phyloP scores from a whole-genome alignment of 2,888 invertebrate species.

The Saturnia pavonia region DNA sequence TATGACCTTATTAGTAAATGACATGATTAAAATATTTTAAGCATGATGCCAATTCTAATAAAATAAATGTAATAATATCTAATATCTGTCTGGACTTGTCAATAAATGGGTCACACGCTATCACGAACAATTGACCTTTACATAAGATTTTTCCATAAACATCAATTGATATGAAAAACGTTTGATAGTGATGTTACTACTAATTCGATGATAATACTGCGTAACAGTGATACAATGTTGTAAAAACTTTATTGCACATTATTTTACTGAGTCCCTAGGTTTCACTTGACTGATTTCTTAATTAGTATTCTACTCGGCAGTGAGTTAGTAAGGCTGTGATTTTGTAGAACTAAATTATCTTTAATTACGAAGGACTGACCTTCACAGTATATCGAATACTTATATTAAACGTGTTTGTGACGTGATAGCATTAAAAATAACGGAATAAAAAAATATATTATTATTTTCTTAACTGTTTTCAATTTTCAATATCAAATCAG shows the following conservation, averaged over 20 bases:
- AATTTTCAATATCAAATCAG: not conserved
- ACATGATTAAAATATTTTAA: conserved; percentile 18
- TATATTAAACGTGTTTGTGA: not conserved
- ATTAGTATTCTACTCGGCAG: not conserved
- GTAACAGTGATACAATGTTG: not conserved
- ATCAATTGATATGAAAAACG: not conserved
- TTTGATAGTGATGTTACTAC: not conserved
- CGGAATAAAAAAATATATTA: too few relatives aligned
- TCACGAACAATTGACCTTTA: not conserved
- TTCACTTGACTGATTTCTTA: not conserved
- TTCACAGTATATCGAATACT: not conserved
- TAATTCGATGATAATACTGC: not conserved
- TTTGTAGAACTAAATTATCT: too few relatives aligned
- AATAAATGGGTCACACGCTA: not conserved
- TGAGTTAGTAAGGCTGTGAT: too few relatives aligned
- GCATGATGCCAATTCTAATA: conserved; percentile 20
- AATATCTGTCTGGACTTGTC: not conserved
- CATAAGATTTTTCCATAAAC: not conserved
- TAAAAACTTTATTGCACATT: not conserved
- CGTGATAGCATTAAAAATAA: not conserved
- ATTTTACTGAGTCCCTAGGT: not conserved
- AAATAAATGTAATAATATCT: not conserved
- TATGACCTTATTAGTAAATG: conserved; percentile 15
- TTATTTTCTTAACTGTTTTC: not conserved
- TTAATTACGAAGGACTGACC: too few relatives aligned